Conservation (phyloP, 2,888 invertebrate genomes). For the Drosophila neutralis region DNA sequence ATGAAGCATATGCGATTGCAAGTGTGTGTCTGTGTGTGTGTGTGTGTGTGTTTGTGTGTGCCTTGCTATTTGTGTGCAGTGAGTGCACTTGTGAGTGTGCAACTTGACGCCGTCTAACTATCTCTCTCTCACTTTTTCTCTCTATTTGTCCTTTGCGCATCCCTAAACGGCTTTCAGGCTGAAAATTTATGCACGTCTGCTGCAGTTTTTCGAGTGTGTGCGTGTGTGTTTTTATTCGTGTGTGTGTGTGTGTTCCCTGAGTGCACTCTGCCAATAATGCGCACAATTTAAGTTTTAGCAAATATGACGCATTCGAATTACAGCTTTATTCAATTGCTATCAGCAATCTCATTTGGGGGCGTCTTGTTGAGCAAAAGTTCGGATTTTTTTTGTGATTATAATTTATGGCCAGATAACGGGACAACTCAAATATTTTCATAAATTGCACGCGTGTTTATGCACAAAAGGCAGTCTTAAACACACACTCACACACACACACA, state of each 20-base stretch:
- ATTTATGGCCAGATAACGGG: constrained; percentile 47
- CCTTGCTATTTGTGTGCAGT: constrained; percentile 61
- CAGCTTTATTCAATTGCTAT: constrained; percentile 38
- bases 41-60: constrained; percentile 16
- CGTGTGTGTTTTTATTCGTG: constrained; percentile 3
- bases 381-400: constrained; percentile 40
- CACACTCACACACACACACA: constrained; percentile 23
- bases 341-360: not conserved
- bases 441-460: constrained; percentile 49
- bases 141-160: constrained; percentile 4
- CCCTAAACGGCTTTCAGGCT: constrained; percentile 69
- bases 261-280: constrained; percentile 80
- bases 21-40: constrained; percentile 9
- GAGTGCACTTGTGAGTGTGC: constrained; percentile 56
- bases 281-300: constrained; percentile 76
- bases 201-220: constrained; percentile 36
- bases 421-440: constrained; percentile 56
- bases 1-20: constrained; percentile 20
- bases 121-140: constrained; percentile 9
- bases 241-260: constrained; percentile 48
- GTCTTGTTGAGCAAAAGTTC: constrained; percentile 30
- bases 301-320: constrained; percentile 53
- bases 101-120: constrained; percentile 51
- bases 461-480: constrained; percentile 34
- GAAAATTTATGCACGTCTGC: constrained; percentile 72